These are phyloP conservation scores for Galeruca laticollis DNA, from an alignment of 2,888 invertebrate genomes.

Conservation along the genomic window DNA sequence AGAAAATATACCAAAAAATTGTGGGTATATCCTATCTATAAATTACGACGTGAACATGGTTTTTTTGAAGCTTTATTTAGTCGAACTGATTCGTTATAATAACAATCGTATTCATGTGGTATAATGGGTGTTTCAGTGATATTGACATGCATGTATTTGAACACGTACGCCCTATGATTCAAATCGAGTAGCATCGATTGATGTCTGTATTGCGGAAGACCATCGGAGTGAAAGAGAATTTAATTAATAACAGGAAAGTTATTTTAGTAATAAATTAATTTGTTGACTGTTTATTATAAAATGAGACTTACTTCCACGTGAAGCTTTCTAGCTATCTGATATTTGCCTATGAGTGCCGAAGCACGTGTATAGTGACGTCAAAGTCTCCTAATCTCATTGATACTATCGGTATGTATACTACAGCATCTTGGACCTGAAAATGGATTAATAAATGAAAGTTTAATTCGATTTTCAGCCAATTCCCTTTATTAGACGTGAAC, in stretches of 20 bases:
- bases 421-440: slow-evolving; percentile 77
- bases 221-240: slow-evolving; percentile 77
- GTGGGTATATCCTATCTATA: too few species aligned
- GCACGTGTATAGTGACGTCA: slow-evolving; percentile 82
- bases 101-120: slow-evolving; percentile 87
- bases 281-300: slow-evolving; percentile 2
- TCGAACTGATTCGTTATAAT: slow-evolving; percentile 96
- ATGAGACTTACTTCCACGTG: slow-evolving; percentile 74
- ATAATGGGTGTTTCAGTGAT: slow-evolving; percentile 94
- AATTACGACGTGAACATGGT: too few species aligned
- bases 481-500: too few species aligned
- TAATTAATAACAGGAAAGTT: too few species aligned
- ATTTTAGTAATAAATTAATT: too few species aligned
- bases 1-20: too few species aligned
- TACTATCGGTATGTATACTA: slow-evolving; percentile 91
- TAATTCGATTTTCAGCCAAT: too few species aligned
- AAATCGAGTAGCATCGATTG: slow-evolving; percentile 92
- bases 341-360: slow-evolving; percentile 79
- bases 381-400: slow-evolving; percentile 83
- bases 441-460: background rate
- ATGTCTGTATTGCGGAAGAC: slow-evolving; percentile 91
- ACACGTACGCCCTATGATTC: slow-evolving; percentile 89
- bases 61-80: too few species aligned
- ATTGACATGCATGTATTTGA: slow-evolving; percentile 96
- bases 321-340: slow-evolving; percentile 75